Evolutionary conservation across 2,797 vertebrate species (phyloP).

Genomic region (Artibeus lituratus): DNA sequence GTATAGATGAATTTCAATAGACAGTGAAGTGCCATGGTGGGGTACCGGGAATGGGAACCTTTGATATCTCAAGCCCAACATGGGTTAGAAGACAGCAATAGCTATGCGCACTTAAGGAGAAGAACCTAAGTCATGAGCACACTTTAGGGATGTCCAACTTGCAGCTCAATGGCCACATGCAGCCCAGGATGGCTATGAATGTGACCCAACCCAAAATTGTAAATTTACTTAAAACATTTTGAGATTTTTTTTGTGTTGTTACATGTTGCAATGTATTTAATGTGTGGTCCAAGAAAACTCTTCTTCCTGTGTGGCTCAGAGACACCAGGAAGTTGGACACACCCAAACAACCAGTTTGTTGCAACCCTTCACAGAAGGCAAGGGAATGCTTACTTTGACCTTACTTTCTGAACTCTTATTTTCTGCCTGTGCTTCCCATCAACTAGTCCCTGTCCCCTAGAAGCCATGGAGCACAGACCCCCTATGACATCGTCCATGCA

Average conservation of each 20-base stretch:
- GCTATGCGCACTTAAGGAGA: neutral
- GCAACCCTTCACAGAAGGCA: neutral
- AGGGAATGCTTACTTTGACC: neutral
- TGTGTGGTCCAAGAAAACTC: no score
- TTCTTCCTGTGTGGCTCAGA: no score
- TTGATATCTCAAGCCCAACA: neutral
- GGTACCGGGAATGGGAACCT: neutral
- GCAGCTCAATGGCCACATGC: no score
- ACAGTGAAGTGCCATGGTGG: neutral
- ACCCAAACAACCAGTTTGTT: neutral
- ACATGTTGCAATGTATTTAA: no score
- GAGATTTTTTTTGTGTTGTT: no score
- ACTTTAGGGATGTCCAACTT: neutral
- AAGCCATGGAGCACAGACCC: neutral
- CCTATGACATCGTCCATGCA: neutral
- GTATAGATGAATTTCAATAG: neutral
- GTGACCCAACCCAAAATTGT: no score
- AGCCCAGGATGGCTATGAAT: no score
- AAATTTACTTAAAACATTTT: no score
- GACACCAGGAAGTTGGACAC: no score
- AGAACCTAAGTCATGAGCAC: neutral
- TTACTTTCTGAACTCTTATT: neutral
- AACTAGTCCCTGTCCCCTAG: rapidly evolving
- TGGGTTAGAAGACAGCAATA: neutral
- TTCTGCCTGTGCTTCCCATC: neutral